phyloP scores from a whole-genome alignment of 2,888 invertebrate species.

The Metopia argyrocephala region DNA sequence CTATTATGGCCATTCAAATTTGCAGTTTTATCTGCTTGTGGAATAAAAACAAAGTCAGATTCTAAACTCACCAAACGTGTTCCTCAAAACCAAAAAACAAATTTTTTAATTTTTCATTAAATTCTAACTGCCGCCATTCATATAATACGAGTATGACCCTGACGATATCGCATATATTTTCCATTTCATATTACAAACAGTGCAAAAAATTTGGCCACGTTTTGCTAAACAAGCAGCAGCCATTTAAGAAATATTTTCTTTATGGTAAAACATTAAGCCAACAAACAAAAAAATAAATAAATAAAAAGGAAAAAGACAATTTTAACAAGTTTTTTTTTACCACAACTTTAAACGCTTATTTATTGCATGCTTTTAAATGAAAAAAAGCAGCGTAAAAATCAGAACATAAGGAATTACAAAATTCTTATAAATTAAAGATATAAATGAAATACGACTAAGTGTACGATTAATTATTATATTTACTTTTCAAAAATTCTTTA shows the following conservation, averaged over 20 bases:
- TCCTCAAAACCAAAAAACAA: conserved; percentile 12
- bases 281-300: too few species aligned
- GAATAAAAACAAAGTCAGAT: not conserved
- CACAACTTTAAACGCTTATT: not conserved
- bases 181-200: conserved; percentile 15
- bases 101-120: not conserved
- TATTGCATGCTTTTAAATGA: not conserved
- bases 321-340: not conserved
- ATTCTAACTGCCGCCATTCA: not conserved
- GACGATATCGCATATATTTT: conserved; percentile 35
- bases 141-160: conserved; percentile 39
- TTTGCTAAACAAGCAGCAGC: not conserved
- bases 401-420: not conserved
- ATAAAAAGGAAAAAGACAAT: not conserved
- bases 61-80: conserved; percentile 50
- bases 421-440: not conserved
- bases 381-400: not conserved
- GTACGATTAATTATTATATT: not conserved
- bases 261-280: too few species aligned
- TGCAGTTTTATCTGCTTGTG: conserved; percentile 12
- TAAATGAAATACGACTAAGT: not conserved
- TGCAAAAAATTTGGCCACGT: conserved; percentile 25
- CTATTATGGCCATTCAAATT: conserved; percentile 14
- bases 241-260: too few species aligned
- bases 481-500: not conserved